These are phyloP conservation scores for Bubo bubo DNA, from an alignment of 2,113 vertebrate genomes.

Conservation along the genomic window DNA sequence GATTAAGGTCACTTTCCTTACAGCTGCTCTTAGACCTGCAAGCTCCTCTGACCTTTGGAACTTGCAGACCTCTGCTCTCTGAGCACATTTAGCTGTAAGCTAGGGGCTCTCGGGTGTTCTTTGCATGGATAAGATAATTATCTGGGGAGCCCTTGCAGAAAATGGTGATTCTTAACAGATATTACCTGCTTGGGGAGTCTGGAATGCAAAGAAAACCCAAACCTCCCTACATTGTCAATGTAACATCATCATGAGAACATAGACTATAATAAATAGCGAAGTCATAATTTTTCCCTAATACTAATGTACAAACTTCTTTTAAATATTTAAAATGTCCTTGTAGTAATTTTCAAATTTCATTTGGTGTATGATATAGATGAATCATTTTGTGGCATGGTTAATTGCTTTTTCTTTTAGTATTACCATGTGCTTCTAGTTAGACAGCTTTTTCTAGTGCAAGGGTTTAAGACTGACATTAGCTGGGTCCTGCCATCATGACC, in stretches of 20 bases:
- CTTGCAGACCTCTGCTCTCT: not conserved
- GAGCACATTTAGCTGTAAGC: not conserved
- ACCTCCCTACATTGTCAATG: not conserved
- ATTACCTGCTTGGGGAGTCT: not conserved
- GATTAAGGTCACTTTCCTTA: not conserved
- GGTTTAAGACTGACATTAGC: not conserved
- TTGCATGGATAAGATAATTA: not conserved
- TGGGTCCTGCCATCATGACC: not conserved
- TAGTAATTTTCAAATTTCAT: not conserved
- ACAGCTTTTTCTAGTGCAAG: not conserved
- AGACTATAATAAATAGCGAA: not conserved
- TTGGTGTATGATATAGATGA: not conserved
- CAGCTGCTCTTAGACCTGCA: not conserved
- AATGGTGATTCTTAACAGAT: not conserved
- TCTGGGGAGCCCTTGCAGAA: not conserved
- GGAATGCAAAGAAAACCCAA: not conserved
- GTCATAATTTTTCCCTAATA: not conserved
- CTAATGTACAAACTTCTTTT: not conserved
- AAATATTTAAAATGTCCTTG: conserved; percentile 15
- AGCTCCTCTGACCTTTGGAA: not conserved
- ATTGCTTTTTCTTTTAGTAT: not conserved
- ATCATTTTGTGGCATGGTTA: not conserved
- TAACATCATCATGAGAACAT: not conserved
- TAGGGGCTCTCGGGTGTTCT: not conserved
- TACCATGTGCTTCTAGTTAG: not conserved